Evolutionary conservation across 2,797 vertebrate genomes (phyloP).

Genomic region (Helarctos malayanus): DNA sequence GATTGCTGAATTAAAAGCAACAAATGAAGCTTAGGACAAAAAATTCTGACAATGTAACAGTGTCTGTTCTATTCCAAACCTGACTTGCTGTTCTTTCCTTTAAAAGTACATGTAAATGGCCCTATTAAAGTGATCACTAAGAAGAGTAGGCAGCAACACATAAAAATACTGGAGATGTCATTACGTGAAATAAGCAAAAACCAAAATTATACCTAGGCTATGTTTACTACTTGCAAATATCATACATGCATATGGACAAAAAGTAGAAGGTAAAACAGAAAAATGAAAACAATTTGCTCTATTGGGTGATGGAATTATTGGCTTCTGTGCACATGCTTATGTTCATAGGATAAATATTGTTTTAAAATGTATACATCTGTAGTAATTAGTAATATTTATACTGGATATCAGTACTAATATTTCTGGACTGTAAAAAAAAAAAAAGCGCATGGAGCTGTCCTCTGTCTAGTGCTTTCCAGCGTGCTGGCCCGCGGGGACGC

Average conservation of each 20-base stretch:
- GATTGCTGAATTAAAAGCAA: constrained; percentile 35
- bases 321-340: constrained; percentile 31
- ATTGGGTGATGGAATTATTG: constrained; percentile 3
- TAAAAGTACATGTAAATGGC: neutral
- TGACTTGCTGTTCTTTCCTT: neutral
- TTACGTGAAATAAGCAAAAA: constrained; percentile 13
- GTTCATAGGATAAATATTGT: constrained; percentile 60
- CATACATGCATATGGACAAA: constrained; percentile 54
- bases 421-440: neutral
- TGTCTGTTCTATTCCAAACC: constrained; percentile 30
- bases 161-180: neutral
- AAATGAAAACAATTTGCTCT: constrained; percentile 59
- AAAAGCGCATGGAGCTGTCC: neutral
- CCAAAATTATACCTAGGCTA: constrained; percentile 11
- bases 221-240: constrained; percentile 56
- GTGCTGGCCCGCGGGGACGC: neutral
- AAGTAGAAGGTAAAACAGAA: constrained; percentile 66
- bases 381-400: constrained; percentile 47
- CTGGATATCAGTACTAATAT: constrained; percentile 49
- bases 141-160: neutral
- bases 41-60: constrained; percentile 1
- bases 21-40: constrained; percentile 7
- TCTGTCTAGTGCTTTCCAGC: neutral
- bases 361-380: constrained; percentile 28
- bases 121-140: neutral